These are phyloP conservation scores for Guaruba guarouba DNA, from an alignment of 2,113 vertebrate genomes.

Conservation along the genomic window DNA sequence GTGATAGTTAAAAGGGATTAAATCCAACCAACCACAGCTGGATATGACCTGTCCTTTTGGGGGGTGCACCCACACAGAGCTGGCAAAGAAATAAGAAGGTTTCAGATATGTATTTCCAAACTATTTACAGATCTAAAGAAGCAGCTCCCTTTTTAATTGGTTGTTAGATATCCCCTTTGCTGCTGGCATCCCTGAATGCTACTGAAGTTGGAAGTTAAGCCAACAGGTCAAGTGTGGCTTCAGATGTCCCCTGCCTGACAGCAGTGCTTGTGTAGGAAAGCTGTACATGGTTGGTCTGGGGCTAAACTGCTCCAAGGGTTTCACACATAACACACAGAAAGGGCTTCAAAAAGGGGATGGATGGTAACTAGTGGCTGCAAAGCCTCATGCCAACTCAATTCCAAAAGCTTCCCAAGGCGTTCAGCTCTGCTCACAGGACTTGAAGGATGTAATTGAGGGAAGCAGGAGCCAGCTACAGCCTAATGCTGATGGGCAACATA, in stretches of 20 bases:
- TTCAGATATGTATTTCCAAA: not conserved
- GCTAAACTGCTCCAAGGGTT: not conserved
- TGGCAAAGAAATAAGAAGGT: not conserved
- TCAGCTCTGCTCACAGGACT: accelerated
- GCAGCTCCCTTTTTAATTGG: not conserved
- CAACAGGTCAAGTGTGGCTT: not conserved
- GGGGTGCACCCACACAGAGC: not conserved
- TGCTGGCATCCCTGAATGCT: not conserved
- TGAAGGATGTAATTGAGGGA: not conserved
- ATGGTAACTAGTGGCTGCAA: not conserved
- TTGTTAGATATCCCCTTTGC: not conserved
- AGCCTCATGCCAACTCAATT: accelerated
- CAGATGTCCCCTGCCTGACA: not conserved
- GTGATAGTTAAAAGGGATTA: not conserved
- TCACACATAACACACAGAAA: not conserved
- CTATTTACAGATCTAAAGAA: not conserved
- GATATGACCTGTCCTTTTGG: not conserved
- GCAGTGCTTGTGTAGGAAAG: not conserved
- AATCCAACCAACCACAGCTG: not conserved
- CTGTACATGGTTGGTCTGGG: not conserved
- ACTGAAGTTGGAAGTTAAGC: not conserved
- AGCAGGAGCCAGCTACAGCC: not conserved
- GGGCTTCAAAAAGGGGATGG: not conserved
- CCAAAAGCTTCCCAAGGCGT: not conserved
- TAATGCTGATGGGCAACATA: not conserved